Conservation (phyloP, 2,797 vertebrate species). For the Periparus ater region DNA sequence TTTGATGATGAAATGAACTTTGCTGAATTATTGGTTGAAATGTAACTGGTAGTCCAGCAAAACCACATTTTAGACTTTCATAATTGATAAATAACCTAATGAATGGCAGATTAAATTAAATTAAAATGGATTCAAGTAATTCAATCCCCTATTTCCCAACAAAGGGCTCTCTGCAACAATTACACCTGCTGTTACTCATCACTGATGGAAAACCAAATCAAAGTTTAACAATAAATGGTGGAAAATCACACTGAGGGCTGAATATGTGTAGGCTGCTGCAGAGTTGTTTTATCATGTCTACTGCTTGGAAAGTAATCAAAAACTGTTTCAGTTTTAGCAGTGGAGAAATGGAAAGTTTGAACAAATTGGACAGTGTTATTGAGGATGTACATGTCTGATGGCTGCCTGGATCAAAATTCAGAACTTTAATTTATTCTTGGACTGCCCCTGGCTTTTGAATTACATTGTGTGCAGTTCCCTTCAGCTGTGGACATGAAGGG, state of each 20-base stretch:
- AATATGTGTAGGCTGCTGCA: neutral
- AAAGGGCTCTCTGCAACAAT: neutral
- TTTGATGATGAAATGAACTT: neutral
- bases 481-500: neutral
- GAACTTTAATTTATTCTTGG: neutral
- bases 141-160: neutral
- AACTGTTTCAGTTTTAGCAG: neutral
- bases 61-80: neutral
- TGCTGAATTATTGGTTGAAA: neutral
- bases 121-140: neutral
- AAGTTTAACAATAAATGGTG: neutral
- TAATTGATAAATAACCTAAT: neutral
- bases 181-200: neutral
- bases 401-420: neutral
- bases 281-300: neutral
- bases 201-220: neutral
- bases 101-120: neutral
- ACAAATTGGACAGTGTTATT: neutral
- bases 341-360: neutral
- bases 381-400: rapidly evolving
- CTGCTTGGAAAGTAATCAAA: neutral
- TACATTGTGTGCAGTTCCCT: rapidly evolving
- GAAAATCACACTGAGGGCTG: neutral
- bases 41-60: neutral
- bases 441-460: neutral